Conservation (phyloP, 2,113 vertebrate species). For the Dolichallabes microphthalmus region DNA sequence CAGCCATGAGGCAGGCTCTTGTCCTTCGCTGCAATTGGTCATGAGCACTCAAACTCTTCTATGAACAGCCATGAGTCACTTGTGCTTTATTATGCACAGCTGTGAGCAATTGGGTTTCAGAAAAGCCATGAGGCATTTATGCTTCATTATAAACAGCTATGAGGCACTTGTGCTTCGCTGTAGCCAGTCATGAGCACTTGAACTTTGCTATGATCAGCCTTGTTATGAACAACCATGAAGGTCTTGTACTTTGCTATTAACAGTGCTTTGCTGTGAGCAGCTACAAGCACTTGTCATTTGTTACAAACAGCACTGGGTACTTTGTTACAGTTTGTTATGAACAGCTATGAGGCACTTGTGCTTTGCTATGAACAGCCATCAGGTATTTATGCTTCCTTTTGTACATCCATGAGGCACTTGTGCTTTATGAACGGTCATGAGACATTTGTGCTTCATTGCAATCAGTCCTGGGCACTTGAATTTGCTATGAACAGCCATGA, state of each 20-base stretch:
- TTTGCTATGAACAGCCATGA: background rate
- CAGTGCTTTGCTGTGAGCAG: background rate
- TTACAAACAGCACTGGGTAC: too few species aligned
- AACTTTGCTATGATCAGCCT: background rate
- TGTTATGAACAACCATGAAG: too few species aligned
- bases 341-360: background rate
- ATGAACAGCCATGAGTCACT: background rate
- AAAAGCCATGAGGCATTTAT: background rate
- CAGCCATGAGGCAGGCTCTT: background rate
- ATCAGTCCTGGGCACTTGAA: too few species aligned
- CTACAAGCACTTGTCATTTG: background rate
- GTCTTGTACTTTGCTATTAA: background rate
- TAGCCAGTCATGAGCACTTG: background rate
- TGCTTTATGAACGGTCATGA: background rate
- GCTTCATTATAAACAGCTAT: background rate
- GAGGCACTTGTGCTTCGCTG: background rate
- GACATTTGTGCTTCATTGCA: background rate
- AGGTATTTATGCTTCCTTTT: background rate
- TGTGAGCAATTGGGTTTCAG: rapidly evolving
- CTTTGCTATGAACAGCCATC: background rate
- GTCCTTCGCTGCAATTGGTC: background rate
- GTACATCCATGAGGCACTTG: background rate
- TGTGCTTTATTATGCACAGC: background rate
- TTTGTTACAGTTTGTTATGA: background rate
- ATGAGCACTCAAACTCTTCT: background rate